Evolutionary conservation across 2,113 vertebrate genomes (phyloP).

Genomic region (Echinops telfairi): DNA sequence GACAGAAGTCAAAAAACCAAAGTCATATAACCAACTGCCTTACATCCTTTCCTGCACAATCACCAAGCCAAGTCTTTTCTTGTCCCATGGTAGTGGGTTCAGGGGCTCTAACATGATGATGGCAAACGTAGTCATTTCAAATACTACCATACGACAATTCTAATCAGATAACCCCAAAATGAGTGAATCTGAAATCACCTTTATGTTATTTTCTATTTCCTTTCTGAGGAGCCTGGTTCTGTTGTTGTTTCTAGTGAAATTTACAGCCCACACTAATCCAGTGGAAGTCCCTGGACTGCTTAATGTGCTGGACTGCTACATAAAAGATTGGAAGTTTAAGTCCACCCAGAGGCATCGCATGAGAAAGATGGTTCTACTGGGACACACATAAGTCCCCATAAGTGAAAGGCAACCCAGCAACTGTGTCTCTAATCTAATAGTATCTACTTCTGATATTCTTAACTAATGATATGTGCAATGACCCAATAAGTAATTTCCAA

Average conservation of each 20-base stretch:
- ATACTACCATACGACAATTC: conserved; percentile 19
- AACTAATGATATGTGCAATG: neutral
- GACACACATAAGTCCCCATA: neutral
- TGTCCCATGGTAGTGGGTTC: neutral
- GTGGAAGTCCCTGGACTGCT: neutral
- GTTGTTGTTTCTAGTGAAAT: neutral
- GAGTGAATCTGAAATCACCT: conserved; percentile 25
- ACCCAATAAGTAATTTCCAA: neutral
- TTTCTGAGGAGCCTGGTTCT: neutral
- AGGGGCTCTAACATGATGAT: neutral
- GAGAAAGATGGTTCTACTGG: neutral
- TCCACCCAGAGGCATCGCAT: neutral
- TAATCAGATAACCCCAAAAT: conserved; percentile 7
- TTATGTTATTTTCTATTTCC: conserved; percentile 25
- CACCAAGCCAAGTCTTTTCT: neutral
- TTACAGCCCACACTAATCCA: neutral
- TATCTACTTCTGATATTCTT: neutral
- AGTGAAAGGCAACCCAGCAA: neutral
- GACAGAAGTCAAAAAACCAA: neutral
- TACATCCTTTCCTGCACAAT: neutral
- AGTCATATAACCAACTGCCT: neutral
- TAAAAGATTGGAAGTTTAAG: neutral
- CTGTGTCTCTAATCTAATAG: neutral
- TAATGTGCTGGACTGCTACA: neutral
- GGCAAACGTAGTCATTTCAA: neutral